Percentiles rank a stretch among this genome's conserved stretches.
phyloP scores from a whole-genome alignment of 2,888 invertebrate genomes.

The Eurytoma adleriae region DNA sequence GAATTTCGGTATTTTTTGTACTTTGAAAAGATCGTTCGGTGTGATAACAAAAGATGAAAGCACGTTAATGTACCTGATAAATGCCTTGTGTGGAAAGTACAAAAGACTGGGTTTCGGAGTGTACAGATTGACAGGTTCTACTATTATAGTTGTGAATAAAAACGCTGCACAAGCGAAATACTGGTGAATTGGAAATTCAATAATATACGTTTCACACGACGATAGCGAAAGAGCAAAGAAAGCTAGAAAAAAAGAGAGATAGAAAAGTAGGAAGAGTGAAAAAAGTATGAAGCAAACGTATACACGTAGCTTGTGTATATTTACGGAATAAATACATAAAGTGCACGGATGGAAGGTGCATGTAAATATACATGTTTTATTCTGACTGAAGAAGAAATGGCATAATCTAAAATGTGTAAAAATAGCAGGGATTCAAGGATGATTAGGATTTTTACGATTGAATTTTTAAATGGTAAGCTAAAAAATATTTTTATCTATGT shows the following conservation, averaged over 20 bases:
- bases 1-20: constrained; percentile 4
- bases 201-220: constrained; percentile 69
- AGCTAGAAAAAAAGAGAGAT: constrained; percentile 54
- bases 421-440: constrained; percentile 5
- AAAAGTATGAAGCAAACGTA: constrained; percentile 46
- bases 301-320: constrained; percentile 50
- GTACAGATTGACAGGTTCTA: constrained; percentile 71
- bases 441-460: constrained; percentile 16
- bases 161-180: constrained; percentile 76
- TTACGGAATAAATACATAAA: constrained; percentile 52
- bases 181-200: constrained; percentile 61
- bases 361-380: constrained; percentile 54
- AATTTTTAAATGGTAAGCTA: constrained; percentile 13
- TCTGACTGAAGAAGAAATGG: constrained; percentile 35
- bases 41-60: background rate
- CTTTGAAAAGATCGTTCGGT: constrained; percentile 13
- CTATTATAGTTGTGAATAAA: constrained; percentile 74
- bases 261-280: constrained; percentile 44
- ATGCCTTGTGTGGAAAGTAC: constrained; percentile 46
- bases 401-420: constrained; percentile 18
- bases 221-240: constrained; percentile 55
- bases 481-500: constrained; percentile 18
- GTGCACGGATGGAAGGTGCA: constrained; percentile 43
- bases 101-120: constrained; percentile 49
- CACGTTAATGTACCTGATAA: constrained; percentile 35